phyloP scores from a whole-genome alignment of 2,888 invertebrate species.

The Drosophila longiperda region DNA sequence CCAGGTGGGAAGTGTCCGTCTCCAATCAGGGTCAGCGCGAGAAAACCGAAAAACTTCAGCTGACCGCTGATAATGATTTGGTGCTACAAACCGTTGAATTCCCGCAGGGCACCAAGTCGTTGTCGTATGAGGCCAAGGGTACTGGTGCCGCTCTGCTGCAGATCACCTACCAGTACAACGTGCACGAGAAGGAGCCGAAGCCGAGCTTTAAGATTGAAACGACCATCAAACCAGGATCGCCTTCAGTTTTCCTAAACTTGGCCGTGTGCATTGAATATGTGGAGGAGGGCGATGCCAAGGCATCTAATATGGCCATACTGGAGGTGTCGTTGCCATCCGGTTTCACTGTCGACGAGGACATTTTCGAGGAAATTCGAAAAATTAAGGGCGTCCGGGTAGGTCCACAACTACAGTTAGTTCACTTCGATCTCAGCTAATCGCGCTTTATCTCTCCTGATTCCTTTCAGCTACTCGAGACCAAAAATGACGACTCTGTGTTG shows the following conservation, averaged over 20 bases:
- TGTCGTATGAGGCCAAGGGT: slow-evolving; percentile 92
- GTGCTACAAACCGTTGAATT: slow-evolving; percentile 90
- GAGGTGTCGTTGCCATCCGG: slow-evolving; percentile 96
- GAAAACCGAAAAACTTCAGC: slow-evolving; percentile 86
- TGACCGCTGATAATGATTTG: slow-evolving; percentile 91
- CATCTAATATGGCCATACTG: slow-evolving; percentile 95
- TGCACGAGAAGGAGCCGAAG: slow-evolving; percentile 94
- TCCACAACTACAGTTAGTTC: slow-evolving; percentile 1
- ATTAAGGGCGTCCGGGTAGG: slow-evolving; percentile 85
- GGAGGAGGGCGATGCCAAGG: slow-evolving; percentile 84
- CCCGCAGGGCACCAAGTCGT: slow-evolving; percentile 86
- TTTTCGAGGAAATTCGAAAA: slow-evolving; percentile 87
- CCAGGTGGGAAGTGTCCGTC: slow-evolving; percentile 87
- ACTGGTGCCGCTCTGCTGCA: slow-evolving; percentile 92
- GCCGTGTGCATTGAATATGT: slow-evolving; percentile 91
- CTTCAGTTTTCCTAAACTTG: slow-evolving; percentile 89
- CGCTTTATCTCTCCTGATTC: neutral
- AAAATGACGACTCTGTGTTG: slow-evolving; percentile 87
- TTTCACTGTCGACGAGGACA: slow-evolving; percentile 92
- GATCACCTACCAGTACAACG: slow-evolving; percentile 92
- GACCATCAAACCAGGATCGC: slow-evolving; percentile 90
- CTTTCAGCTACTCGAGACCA: slow-evolving; percentile 88
- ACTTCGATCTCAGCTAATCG: neutral
- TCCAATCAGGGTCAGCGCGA: slow-evolving; percentile 85
- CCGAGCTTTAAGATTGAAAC: slow-evolving; percentile 94